Evolutionary conservation across 2,113 vertebrate genomes (phyloP).

Genomic region (Antigone vipio): DNA sequence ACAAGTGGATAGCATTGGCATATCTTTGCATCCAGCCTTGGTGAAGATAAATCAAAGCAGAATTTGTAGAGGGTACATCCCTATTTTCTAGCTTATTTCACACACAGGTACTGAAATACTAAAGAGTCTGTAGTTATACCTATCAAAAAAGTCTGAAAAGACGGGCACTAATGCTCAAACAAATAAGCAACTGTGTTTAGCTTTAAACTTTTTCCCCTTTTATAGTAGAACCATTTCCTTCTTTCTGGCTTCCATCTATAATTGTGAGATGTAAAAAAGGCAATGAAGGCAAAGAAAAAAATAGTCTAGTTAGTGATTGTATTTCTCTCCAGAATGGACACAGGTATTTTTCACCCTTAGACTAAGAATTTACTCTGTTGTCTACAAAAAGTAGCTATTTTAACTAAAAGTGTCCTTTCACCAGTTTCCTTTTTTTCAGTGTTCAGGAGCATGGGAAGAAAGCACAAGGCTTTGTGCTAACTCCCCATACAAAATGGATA

Average conservation of each 20-base stretch:
- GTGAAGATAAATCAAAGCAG: background rate
- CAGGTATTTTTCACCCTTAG: background rate
- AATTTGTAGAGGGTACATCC: background rate
- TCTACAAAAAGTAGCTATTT: background rate
- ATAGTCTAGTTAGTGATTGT: background rate
- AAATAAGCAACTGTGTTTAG: background rate
- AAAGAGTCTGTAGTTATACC: background rate
- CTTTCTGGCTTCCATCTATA: background rate
- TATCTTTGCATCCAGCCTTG: background rate
- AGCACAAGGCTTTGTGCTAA: background rate
- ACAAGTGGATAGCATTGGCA: background rate
- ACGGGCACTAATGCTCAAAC: background rate
- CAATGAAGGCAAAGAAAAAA: background rate
- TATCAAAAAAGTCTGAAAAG: background rate
- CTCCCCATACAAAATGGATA: background rate
- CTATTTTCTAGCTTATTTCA: background rate
- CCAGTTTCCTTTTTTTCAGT: background rate
- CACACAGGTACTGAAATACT: background rate
- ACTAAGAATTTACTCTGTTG: background rate
- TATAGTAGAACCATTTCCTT: background rate
- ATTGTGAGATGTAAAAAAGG: background rate
- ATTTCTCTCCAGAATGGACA: background rate
- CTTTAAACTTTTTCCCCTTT: background rate
- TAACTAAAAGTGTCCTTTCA: background rate
- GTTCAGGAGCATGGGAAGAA: background rate